Evolutionary conservation across 2,113 vertebrate genomes (phyloP).

Genomic region (Leuciscus idus): DNA sequence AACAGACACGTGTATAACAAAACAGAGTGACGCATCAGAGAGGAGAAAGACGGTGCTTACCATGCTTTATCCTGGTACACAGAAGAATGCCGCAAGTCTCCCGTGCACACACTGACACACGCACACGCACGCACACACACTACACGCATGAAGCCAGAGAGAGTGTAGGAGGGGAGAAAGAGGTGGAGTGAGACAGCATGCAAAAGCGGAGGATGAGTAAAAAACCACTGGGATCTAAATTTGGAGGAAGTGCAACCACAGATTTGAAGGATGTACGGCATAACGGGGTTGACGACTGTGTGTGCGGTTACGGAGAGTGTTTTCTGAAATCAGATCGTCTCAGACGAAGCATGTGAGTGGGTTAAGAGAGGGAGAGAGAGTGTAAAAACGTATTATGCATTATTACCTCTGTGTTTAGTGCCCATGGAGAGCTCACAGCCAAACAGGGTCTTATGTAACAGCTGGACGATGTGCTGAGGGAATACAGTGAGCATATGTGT

Average conservation of each 20-base stretch:
- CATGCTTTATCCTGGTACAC: conserved; percentile 43
- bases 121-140: background rate
- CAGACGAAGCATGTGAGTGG: background rate
- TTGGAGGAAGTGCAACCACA: background rate
- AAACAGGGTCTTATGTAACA: conserved; percentile 45
- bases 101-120: conserved; percentile 35
- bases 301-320: background rate
- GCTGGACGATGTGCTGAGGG: conserved; percentile 25
- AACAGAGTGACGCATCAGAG: conserved; percentile 35
- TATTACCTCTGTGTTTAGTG: conserved; percentile 28
- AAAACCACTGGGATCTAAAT: conserved; percentile 30
- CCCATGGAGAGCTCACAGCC: background rate
- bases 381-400: conserved; percentile 23
- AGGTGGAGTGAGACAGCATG: conserved; percentile 38
- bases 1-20: conserved; percentile 16
- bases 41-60: conserved; percentile 44
- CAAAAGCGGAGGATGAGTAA: conserved; percentile 33
- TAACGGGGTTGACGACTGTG: background rate
- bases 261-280: background rate
- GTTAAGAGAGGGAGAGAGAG: background rate
- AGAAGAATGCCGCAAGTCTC: conserved; percentile 31
- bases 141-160: conserved; percentile 29
- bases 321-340: background rate
- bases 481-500: conserved; percentile 31
- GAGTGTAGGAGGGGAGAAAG: conserved; percentile 28